Percentiles rank a stretch among this genome's conserved stretches.
Conservation (phyloP, 2,113 vertebrate genomes). For the Chrysochloris asiatica region DNA sequence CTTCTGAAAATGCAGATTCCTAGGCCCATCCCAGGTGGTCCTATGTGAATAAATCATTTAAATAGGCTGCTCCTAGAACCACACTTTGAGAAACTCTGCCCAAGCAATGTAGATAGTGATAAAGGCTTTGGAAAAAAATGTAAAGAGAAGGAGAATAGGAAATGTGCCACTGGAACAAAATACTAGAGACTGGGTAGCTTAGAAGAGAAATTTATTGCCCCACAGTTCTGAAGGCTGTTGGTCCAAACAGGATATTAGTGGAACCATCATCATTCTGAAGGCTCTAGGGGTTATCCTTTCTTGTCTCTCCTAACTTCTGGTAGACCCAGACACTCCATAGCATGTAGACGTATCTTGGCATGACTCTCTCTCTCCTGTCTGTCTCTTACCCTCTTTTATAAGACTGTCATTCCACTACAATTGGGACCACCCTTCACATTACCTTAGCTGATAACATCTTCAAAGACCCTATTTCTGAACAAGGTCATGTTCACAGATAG, state of each 20-base stretch:
- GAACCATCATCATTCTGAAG: too few relatives aligned
- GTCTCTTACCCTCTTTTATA: not conserved
- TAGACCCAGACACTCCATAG: not conserved
- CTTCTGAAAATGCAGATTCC: conserved; percentile 4
- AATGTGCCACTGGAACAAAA: too few relatives aligned
- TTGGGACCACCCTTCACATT: not conserved
- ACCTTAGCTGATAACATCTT: not conserved
- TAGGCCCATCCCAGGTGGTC: not conserved
- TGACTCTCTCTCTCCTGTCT: not conserved
- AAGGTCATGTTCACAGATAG: not conserved
- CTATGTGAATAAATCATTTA: not conserved
- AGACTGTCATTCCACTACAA: not conserved
- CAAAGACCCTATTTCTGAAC: too few relatives aligned
- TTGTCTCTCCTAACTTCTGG: not conserved
- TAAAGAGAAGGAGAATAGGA: not conserved
- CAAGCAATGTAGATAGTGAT: not conserved
- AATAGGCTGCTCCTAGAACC: not conserved
- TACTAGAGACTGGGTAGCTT: too few relatives aligned
- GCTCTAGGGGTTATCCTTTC: not conserved
- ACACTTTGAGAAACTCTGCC: not conserved
- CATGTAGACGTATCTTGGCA: not conserved
- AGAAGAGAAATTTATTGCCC: too few relatives aligned
- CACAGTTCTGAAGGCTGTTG: too few relatives aligned
- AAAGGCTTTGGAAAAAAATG: not conserved
- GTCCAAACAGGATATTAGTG: too few relatives aligned